phyloP scores from a whole-genome alignment of 1,140 invertebrate genomes.

The Macrotrachela quadricornifera region DNA sequence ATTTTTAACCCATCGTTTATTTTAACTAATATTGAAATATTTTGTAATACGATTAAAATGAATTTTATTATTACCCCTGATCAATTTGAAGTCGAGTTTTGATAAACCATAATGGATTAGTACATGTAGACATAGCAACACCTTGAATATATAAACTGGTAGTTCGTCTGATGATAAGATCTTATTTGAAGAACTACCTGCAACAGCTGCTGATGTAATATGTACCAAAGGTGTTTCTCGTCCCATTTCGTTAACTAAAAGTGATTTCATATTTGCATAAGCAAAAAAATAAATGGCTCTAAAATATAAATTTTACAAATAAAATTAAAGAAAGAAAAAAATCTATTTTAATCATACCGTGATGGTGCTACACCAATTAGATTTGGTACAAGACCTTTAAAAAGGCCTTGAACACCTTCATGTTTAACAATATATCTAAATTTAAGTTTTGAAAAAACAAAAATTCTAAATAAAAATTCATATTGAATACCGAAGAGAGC shows the following conservation, averaged over 20 bases:
- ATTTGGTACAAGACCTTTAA: constrained; percentile 91
- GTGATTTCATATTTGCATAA: constrained; percentile 9
- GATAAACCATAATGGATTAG: constrained; percentile 98
- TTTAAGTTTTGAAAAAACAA: too few relatives aligned
- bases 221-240: too few relatives aligned
- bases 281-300: constrained; percentile 91
- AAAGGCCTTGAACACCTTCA: constrained; percentile 72
- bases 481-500: too few relatives aligned
- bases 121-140: constrained; percentile 74
- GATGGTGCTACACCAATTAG: constrained; percentile 90
- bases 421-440: constrained; percentile 64
- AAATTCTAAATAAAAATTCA: too few relatives aligned
- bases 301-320: constrained; percentile 16
- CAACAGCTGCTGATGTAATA: too few relatives aligned
- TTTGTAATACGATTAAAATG: too few relatives aligned
- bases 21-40: too few relatives aligned
- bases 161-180: too few relatives aligned
- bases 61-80: constrained; percentile 30
- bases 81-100: constrained; percentile 92
- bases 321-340: background rate
- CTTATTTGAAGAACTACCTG: background rate
- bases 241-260: too few relatives aligned
- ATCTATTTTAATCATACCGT: constrained; percentile 23
- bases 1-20: too few relatives aligned
- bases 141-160: constrained; percentile 20